Evolutionary conservation across 2,797 vertebrate genomes (phyloP), one percentile per base, ranked within the genome.

Genomic region (Oreonectes daqikongensis): DNA sequence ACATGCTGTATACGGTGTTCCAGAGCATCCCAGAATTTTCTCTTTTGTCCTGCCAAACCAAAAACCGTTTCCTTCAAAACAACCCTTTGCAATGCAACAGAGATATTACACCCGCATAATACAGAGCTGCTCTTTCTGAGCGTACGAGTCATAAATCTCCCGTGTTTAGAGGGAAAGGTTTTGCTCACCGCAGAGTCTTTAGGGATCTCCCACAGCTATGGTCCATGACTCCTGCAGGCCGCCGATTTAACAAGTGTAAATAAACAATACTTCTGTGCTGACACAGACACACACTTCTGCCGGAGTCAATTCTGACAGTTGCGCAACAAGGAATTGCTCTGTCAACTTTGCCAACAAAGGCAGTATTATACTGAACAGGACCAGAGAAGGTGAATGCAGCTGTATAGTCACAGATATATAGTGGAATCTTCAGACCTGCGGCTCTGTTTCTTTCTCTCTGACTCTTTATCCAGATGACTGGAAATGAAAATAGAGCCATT

Each of bases 281-380:
- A 67, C 38, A 76, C 59, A n/a, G n/a, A 64, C 44, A 66, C 22
- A 72, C 48, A 18, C 78, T 59, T 55, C 57, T 77, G 67, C 53
- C 17, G 57, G 55, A 61, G 42, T 40, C 65, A 28, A 40, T 50
- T 69, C 52, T 4, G 67, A 57, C 60, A 66, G 66, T 68, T 70
- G 61, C 61, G 75, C 77, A 83, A 75, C 30, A 55, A 69, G 66
- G 75, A 81, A 79, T 79, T 79, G 68, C 61, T 69, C 72, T 72
- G 44, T 60, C 59, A 55, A 46, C 70, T 55, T 40, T n/a, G 40
- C 64, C 70, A 73, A 85, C 84, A 87, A 84, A 84, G 81, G 72
- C 35, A 40, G 44, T 74, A 84, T 82, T 87, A 84, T 75, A 82
- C 52, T n/a, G 60, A 53, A 57, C 44, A 32, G 60, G 35, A 50